phyloP scores from a whole-genome alignment of 2,113 vertebrate species.

The Seriola aureovittata region DNA sequence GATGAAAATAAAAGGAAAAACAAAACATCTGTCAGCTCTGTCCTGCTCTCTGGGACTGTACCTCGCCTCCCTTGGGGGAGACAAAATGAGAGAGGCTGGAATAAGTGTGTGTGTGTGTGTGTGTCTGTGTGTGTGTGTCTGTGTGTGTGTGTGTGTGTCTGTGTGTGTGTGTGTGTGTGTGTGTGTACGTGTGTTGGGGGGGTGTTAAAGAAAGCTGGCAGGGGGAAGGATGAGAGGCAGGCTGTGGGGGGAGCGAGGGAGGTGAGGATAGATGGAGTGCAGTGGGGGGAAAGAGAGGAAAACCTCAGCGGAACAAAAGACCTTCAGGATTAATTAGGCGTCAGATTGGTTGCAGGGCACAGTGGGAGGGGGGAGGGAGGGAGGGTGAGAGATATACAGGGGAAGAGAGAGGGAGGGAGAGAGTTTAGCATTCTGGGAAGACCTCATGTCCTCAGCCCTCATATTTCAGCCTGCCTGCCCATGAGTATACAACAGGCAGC shows the following conservation, averaged over 20 bases:
- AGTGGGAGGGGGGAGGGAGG: conserved; percentile 42
- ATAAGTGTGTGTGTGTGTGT: conserved; percentile 47
- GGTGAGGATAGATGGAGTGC: conserved; percentile 76
- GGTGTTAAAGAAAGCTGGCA: conserved; percentile 42
- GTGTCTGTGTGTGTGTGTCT: conserved; percentile 2
- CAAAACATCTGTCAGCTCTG: conserved; percentile 68
- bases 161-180: conserved; percentile 18
- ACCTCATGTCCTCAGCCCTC: conserved; percentile 70
- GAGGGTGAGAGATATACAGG: conserved; percentile 28
- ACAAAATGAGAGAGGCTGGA: conserved; percentile 53
- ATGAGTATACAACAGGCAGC: conserved; percentile 75
- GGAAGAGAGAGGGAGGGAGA: conserved; percentile 7
- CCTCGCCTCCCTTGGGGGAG: conserved; percentile 49
- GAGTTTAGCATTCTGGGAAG: conserved; percentile 81
- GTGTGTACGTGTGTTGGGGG: background rate
- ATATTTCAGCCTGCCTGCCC: conserved; percentile 83
- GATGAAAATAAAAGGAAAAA: conserved; percentile 18
- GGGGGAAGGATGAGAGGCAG: conserved; percentile 60
- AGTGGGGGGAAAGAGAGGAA: conserved; percentile 71
- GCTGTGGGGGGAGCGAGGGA: conserved; percentile 46
- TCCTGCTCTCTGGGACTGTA: conserved; percentile 55
- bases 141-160: conserved; percentile 21
- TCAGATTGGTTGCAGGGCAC: conserved; percentile 86
- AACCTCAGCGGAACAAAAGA: conserved; percentile 85
- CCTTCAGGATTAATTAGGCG: conserved; percentile 89